Evolutionary conservation across 1,140 invertebrate genomes (phyloP).

Genomic region (Myzus persicae): DNA sequence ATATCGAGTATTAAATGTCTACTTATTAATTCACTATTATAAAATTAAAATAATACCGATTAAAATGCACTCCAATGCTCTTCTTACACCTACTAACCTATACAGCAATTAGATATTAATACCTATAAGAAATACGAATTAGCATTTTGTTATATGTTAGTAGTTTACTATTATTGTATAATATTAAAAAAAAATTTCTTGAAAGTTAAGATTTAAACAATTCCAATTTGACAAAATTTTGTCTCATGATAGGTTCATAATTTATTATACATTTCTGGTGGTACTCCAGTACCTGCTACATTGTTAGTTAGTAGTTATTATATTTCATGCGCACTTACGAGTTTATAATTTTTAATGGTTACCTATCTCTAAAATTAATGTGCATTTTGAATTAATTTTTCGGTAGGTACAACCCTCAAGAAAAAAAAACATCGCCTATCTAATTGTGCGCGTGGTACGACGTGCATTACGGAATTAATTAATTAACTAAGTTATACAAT

Average conservation of each 20-base stretch:
- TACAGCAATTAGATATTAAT: too few relatives aligned
- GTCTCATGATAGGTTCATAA: not conserved
- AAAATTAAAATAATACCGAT: not conserved
- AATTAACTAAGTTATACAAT: not conserved
- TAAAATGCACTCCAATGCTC: not conserved
- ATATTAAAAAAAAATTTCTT: not conserved
- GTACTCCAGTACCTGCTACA: too few relatives aligned
- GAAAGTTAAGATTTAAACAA: too few relatives aligned
- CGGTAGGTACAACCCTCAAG: not conserved
- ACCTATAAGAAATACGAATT: too few relatives aligned
- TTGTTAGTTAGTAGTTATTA: too few relatives aligned
- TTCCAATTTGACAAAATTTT: not conserved
- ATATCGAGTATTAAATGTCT: not conserved
- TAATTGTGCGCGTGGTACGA: too few relatives aligned
- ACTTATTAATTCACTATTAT: not conserved
- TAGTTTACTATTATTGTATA: not conserved
- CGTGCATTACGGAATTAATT: too few relatives aligned
- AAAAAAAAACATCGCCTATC: not conserved
- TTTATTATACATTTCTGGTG: too few relatives aligned
- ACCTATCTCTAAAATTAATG: not conserved
- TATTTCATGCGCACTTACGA: not conserved
- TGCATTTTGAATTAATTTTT: not conserved
- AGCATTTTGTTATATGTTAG: not conserved
- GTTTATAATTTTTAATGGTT: too few relatives aligned
- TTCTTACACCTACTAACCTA: not conserved